Evolutionary conservation across 2,888 invertebrate genomes (phyloP).

Genomic region (Halocaridina rubra): DNA sequence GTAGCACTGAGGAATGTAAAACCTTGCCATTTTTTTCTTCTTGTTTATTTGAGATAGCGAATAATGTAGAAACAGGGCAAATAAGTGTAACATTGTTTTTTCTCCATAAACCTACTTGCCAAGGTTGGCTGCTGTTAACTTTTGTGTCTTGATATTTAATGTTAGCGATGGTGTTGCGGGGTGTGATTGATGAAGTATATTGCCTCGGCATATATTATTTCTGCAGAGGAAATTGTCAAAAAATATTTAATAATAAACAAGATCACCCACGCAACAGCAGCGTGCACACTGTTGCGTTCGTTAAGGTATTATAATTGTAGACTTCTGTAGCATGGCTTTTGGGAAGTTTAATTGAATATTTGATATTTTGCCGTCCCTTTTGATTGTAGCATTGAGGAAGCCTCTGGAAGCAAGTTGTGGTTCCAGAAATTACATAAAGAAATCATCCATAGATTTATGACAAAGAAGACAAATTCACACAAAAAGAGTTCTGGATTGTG

Average conservation of each 20-base stretch:
- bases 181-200: background rate
- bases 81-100: constrained; percentile 24
- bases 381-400: constrained; percentile 49
- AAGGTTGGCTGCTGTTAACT: constrained; percentile 52
- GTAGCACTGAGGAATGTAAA: constrained; percentile 38
- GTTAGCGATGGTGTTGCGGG: constrained; percentile 32
- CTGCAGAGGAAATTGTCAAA: background rate
- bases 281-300: constrained; percentile 35
- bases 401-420: constrained; percentile 46
- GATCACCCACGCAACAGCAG: constrained; percentile 34
- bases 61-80: constrained; percentile 39
- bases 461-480: background rate
- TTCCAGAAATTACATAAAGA: background rate
- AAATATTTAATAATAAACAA: background rate
- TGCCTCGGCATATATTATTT: constrained; percentile 9
- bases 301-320: constrained; percentile 57
- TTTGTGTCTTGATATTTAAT: constrained; percentile 34
- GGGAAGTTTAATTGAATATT: constrained; percentile 50
- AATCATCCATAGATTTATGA: background rate
- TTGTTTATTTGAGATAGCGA: no score
- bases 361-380: constrained; percentile 60
- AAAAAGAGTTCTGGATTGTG: no score
- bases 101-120: constrained; percentile 18
- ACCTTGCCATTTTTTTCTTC: constrained; percentile 5
- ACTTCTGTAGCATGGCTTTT: constrained; percentile 57